Evolutionary conservation across 2,113 vertebrate species (phyloP).

Genomic region (Onychostruthus taczanowskii): DNA sequence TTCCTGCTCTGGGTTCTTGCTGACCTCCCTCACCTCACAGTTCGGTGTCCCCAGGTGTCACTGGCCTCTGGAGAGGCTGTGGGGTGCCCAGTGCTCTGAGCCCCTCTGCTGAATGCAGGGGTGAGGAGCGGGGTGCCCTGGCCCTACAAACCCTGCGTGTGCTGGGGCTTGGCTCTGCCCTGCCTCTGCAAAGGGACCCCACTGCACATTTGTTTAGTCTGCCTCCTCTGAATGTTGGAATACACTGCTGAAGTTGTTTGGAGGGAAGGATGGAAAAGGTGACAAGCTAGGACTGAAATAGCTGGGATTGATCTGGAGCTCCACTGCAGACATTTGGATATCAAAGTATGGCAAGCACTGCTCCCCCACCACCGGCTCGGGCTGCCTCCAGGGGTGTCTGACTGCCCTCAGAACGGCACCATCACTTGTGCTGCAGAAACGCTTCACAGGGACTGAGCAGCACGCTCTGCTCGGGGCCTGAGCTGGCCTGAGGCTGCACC

Average conservation of each 20-base stretch:
- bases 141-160: neutral
- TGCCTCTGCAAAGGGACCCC: neutral
- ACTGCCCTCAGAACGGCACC: neutral
- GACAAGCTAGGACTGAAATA: neutral
- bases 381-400: neutral
- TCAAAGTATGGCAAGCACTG: neutral
- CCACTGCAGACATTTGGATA: neutral
- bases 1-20: neutral
- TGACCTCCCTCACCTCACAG: neutral
- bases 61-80: neutral
- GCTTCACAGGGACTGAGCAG: neutral
- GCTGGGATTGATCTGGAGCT: neutral
- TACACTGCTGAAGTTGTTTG: neutral
- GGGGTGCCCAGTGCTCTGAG: neutral
- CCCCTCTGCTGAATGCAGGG: neutral
- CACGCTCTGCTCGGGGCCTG: neutral
- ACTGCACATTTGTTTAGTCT: neutral
- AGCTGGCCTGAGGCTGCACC: neutral
- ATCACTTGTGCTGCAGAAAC: accelerated
- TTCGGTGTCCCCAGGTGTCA: neutral
- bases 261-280: neutral
- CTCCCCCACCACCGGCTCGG: accelerated
- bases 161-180: neutral
- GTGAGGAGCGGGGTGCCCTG: neutral
- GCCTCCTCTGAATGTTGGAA: neutral